Evolutionary conservation across 2,797 vertebrate genomes (phyloP), one percentile per base, ranked within the genome.

Genomic region (Gymnoscopelus braueri): DNA sequence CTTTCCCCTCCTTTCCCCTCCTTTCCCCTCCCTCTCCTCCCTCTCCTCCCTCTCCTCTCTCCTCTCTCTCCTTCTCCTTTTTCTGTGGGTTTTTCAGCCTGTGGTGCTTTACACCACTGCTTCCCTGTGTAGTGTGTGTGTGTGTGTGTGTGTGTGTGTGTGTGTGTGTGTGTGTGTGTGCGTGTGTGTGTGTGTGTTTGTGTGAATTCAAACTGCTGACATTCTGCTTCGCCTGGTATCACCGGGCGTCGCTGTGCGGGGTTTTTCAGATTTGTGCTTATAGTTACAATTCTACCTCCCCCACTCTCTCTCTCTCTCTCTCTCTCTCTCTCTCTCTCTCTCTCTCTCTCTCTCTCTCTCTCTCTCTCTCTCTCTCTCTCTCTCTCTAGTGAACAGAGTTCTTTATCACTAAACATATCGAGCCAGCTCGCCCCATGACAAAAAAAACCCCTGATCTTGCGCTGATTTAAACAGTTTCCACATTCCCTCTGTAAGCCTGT

Each of bases 171-270:
- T 44, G 8, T 9, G 39, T 10, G 39, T 7, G 39, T 44, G 39
- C 10, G 39, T 7, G 39, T 9, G 39, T 44, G 39, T 6, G 26
- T 7, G 32, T 35, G 39, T 26, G 11, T 24, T 9, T 26, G 8
- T 63, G 59, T 84, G 83, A 84, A 77, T 79, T 56, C 15, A 89
- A 89, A 89, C 65, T 83, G 91, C 89, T 92, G 88, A 89, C 86
- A 88, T 85, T 79, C 81, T 52, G 77, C 85, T 82, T 71, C 71
- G 63, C 71, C 80, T 64, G 50, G 84, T 84, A 87, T 90, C 81
- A 73, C 77, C 19, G 1, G 69, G 67, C 61, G 54, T 81, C 52
- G 74, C 54, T 69, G 84, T 74, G 75, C 67, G 55, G 75, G 78
- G 73, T 87, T 86, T 84, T 81, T 69, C 79, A 80, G 72, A 83